Evolutionary conservation across 1,140 invertebrate species (phyloP).

Genomic region (Calycopis cecrops): DNA sequence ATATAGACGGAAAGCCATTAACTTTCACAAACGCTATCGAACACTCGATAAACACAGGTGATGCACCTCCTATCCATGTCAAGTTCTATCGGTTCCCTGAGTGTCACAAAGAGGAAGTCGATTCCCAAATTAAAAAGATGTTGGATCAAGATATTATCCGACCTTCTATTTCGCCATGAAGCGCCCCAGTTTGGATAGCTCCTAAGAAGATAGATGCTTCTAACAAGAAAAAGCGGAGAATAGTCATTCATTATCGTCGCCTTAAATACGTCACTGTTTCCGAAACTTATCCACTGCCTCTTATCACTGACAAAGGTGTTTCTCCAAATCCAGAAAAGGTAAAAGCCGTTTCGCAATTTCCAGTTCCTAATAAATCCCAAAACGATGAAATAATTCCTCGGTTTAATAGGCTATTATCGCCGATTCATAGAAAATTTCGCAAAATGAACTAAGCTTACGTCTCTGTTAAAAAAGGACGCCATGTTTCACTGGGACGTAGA

Average conservation of each 20-base stretch:
- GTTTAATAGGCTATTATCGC: too few species aligned
- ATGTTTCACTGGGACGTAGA: too few species aligned
- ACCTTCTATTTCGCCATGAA: too few species aligned
- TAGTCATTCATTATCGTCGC: not conserved
- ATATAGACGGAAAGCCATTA: slow-evolving; percentile 2
- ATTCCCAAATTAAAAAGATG: slow-evolving; percentile 10
- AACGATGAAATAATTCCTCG: slow-evolving; percentile 61
- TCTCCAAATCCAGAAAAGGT: too few species aligned
- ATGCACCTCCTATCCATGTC: too few species aligned
- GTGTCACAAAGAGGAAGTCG: too few species aligned
- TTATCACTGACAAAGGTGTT: too few species aligned
- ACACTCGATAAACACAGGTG: too few species aligned
- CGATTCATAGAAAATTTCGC: slow-evolving; percentile 45
- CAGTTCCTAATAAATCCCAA: slow-evolving; percentile 48
- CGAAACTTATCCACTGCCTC: too few species aligned
- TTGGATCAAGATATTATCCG: slow-evolving; percentile 6
- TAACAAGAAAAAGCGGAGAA: slow-evolving; percentile 7
- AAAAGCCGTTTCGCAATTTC: too few species aligned
- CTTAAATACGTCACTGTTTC: slow-evolving; percentile 11
- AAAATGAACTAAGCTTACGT: slow-evolving; percentile 34
- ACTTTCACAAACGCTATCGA: slow-evolving; percentile 36
- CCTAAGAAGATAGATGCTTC: slow-evolving; percentile 8
- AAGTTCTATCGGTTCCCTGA: too few species aligned
- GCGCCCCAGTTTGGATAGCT: slow-evolving; percentile 11
- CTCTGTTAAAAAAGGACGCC: too few species aligned